These are phyloP conservation scores for Cisticola juncidis DNA, from an alignment of 2,113 vertebrate species.

Conservation along the genomic window DNA sequence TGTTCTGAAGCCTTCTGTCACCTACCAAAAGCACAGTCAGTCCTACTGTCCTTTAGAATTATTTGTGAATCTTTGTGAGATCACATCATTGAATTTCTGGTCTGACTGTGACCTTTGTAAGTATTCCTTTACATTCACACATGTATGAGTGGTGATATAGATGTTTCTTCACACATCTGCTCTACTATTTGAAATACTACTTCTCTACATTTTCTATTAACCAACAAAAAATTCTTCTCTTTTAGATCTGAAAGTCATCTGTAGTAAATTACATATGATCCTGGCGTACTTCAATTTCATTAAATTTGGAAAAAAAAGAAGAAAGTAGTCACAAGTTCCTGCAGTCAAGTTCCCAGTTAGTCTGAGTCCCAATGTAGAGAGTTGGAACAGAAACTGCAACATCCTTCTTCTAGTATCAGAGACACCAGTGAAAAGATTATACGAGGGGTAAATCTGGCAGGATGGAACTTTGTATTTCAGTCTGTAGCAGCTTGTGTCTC, in stretches of 20 bases:
- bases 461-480: background rate
- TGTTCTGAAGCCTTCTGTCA: background rate
- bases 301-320: background rate
- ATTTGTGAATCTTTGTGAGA: background rate
- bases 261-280: background rate
- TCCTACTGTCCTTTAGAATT: background rate
- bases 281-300: background rate
- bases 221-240: background rate
- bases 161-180: background rate
- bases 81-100: background rate
- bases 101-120: rapidly evolving
- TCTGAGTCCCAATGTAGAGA: background rate
- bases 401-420: background rate
- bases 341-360: background rate
- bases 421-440: background rate
- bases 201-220: background rate
- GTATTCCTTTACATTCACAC: background rate
- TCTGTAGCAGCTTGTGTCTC: background rate
- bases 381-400: background rate
- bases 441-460: background rate
- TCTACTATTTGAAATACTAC: background rate
- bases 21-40: background rate
- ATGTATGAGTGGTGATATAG: rapidly evolving
- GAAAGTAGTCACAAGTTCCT: background rate
- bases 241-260: background rate